phyloP scores from a whole-genome alignment of 1,140 invertebrate genomes.

The Maconellicoccus hirsutus region DNA sequence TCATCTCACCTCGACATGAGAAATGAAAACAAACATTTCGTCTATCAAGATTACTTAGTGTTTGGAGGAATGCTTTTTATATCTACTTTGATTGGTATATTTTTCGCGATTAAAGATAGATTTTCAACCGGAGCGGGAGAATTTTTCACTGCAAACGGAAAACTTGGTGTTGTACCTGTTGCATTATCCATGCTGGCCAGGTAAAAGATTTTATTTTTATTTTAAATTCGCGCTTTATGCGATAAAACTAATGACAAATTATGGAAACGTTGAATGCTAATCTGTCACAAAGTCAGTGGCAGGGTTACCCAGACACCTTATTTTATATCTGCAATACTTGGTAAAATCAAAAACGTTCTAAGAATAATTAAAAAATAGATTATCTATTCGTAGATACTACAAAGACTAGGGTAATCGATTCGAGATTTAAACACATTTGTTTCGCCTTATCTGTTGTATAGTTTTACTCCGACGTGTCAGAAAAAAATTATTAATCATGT shows the following conservation, averaged over 20 bases:
- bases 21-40: conserved; percentile 30
- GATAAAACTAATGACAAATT: no score
- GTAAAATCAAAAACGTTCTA: no score
- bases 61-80: conserved; percentile 53
- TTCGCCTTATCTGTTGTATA: no score
- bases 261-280: background rate
- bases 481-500: no score
- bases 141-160: conserved; percentile 34
- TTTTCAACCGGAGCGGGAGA: conserved; percentile 37
- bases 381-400: no score
- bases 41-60: conserved; percentile 51
- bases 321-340: no score
- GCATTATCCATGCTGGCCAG: conserved; percentile 37
- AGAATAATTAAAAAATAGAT: no score
- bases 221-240: no score
- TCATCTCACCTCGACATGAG: background rate
- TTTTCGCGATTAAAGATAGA: conserved; percentile 37
- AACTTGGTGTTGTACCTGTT: conserved; percentile 36
- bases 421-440: no score
- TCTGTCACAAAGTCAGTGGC: background rate
- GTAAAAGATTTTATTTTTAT: conserved; percentile 25
- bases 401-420: no score
- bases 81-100: conserved; percentile 63
- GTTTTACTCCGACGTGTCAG: no score
- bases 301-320: no score